Conservation (phyloP, 2,888 invertebrate genomes). For the Meganola albula region DNA sequence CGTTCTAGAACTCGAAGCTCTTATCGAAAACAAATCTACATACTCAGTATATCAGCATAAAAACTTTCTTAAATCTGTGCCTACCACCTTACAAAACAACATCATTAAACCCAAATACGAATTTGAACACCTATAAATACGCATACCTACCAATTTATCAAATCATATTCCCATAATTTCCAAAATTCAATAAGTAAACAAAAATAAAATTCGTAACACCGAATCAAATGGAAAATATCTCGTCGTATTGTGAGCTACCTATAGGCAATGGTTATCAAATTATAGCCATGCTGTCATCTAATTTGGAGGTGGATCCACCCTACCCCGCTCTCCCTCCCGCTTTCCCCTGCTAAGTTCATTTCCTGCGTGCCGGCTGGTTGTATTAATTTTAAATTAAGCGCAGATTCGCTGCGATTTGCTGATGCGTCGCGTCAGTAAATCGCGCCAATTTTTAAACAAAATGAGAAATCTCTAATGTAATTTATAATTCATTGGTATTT, state of each 20-base stretch:
- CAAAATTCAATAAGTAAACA: too few species aligned
- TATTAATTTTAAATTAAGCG: constrained; percentile 83
- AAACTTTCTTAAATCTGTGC: too few species aligned
- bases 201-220: background rate
- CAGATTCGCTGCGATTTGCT: constrained; percentile 26
- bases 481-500: too few species aligned
- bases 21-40: too few species aligned
- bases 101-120: too few species aligned
- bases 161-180: too few species aligned
- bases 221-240: background rate
- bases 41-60: too few species aligned
- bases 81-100: too few species aligned
- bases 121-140: too few species aligned
- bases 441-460: constrained; percentile 33
- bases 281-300: constrained; percentile 48
- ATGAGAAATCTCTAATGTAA: too few species aligned
- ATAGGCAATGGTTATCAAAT: constrained; percentile 45
- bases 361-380: constrained; percentile 82
- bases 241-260: constrained; percentile 6
- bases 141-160: too few species aligned
- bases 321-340: constrained; percentile 27
- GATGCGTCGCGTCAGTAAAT: constrained; percentile 1
- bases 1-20: too few species aligned
- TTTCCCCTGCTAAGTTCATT: constrained; percentile 78
- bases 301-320: constrained; percentile 44